phyloP scores from a whole-genome alignment of 2,888 invertebrate genomes.

The Parnassius apollo region DNA sequence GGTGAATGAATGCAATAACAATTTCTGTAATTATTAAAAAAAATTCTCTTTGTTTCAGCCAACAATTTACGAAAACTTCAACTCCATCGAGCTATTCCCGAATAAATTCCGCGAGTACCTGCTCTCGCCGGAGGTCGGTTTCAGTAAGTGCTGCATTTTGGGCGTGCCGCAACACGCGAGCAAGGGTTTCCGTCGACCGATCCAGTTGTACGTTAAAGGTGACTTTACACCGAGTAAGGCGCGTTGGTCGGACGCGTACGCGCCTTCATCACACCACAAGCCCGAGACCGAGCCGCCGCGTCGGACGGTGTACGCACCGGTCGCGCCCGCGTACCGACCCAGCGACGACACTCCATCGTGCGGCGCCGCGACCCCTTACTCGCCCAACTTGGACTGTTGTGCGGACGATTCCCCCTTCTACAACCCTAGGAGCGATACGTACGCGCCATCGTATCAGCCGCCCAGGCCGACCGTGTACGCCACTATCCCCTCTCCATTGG shows the following conservation, averaged over 20 bases:
- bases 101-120: conserved; percentile 96
- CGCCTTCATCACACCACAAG: conserved; percentile 82
- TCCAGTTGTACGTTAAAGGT: conserved; percentile 85
- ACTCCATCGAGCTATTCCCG: conserved; percentile 92
- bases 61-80: conserved; percentile 91
- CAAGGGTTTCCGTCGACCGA: conserved; percentile 93
- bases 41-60: conserved; percentile 81
- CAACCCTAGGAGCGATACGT: conserved; percentile 76
- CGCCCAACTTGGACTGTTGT: conserved; percentile 69
- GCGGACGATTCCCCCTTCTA: conserved; percentile 77
- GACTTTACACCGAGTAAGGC: conserved; percentile 84
- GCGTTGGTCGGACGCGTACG: conserved; percentile 83
- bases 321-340: conserved; percentile 68
- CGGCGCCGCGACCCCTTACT: conserved; percentile 76
- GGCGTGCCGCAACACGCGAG: conserved; percentile 91
- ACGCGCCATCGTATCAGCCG: conserved; percentile 76
- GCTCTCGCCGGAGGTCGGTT: conserved; percentile 94
- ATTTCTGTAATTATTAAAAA: neutral
- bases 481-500: conserved; percentile 70
- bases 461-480: conserved; percentile 77
- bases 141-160: conserved; percentile 92
- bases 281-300: conserved; percentile 81
- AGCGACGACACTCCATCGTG: conserved; percentile 78
- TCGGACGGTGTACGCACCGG: conserved; percentile 76
- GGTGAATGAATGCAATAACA: neutral